A percentile compares a stretch with the other conserved stretches of the same genome.
These are phyloP conservation scores for Barypeithes pellucidus DNA, from an alignment of 2,888 invertebrate genomes.

Conservation along the genomic window DNA sequence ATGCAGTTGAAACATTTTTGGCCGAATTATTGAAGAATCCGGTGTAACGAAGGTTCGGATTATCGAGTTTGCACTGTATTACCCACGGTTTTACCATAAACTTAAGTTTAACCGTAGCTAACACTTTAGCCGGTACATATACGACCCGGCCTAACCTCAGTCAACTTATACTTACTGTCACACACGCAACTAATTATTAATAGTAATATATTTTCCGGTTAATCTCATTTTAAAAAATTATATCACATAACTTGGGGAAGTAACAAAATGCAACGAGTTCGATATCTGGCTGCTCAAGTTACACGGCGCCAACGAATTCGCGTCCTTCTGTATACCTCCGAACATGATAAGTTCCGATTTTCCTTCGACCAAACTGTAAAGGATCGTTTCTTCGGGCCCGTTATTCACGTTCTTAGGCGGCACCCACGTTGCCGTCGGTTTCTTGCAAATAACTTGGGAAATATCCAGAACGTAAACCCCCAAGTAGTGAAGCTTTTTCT, in stretches of 20 bases:
- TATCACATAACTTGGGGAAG: slow-evolving; percentile 78
- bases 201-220: slow-evolving; percentile 1
- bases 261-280: slow-evolving; percentile 84
- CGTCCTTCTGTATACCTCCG: slow-evolving; percentile 93
- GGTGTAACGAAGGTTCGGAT: too few species aligned
- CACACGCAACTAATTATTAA: not conserved
- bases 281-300: slow-evolving; percentile 80
- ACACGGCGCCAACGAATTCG: slow-evolving; percentile 73
- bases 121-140: too few species aligned
- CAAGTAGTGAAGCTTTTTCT: slow-evolving; percentile 69
- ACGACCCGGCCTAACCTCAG: too few species aligned
- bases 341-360: slow-evolving; percentile 95
- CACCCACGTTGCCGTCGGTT: slow-evolving; percentile 81
- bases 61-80: too few species aligned
- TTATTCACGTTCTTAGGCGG: slow-evolving; percentile 75
- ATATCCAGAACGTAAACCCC: slow-evolving; percentile 92
- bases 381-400: slow-evolving; percentile 88
- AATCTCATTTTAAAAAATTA: slow-evolving; percentile 16
- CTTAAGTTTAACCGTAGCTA: not conserved
- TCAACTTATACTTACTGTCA: too few species aligned
- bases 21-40: too few species aligned
- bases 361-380: slow-evolving; percentile 91
- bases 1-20: too few species aligned
- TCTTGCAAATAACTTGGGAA: slow-evolving; percentile 78
- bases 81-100: too few species aligned